Percentiles rank a stretch among this genome's conserved stretches.
phyloP scores from a whole-genome alignment of 2,888 invertebrate species.

The Orgyia antiqua region DNA sequence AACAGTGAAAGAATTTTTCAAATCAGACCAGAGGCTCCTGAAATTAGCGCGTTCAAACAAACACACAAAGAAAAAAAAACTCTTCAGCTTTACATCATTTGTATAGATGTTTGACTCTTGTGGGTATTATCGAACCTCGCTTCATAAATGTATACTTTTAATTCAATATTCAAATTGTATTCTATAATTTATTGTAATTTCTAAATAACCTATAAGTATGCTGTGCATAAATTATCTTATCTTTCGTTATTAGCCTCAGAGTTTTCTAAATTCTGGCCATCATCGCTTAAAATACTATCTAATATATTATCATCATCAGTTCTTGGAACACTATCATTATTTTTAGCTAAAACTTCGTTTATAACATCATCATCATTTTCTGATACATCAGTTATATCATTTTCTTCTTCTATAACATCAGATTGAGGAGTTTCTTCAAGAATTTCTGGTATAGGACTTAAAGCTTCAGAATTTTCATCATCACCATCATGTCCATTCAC shows the following conservation, averaged over 20 bases:
- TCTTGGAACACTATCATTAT: constrained; percentile 18
- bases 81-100: too few relatives aligned
- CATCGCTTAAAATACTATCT: constrained; percentile 39
- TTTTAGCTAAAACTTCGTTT: constrained; percentile 24
- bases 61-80: too few relatives aligned
- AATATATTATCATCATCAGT: constrained; percentile 37
- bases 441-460: constrained; percentile 9
- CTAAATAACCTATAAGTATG: too few relatives aligned
- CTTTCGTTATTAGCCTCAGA: constrained; percentile 32
- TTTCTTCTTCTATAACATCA: constrained; percentile 2
- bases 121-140: too few relatives aligned
- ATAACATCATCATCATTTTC: constrained; percentile 25
- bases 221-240: constrained; percentile 13
- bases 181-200: too few relatives aligned
- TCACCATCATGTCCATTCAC: constrained; percentile 9
- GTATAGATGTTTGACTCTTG: too few relatives aligned
- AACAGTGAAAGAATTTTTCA: too few relatives aligned
- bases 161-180: too few relatives aligned
- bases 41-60: too few relatives aligned
- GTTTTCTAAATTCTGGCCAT: constrained; percentile 26
- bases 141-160: too few relatives aligned
- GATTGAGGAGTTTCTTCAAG: constrained; percentile 4
- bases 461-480: constrained; percentile 6
- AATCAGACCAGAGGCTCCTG: too few relatives aligned
- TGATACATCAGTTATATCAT: constrained; percentile 13